Evolutionary conservation across 2,888 invertebrate species (phyloP).

Genomic region (Lymantria monacha): DNA sequence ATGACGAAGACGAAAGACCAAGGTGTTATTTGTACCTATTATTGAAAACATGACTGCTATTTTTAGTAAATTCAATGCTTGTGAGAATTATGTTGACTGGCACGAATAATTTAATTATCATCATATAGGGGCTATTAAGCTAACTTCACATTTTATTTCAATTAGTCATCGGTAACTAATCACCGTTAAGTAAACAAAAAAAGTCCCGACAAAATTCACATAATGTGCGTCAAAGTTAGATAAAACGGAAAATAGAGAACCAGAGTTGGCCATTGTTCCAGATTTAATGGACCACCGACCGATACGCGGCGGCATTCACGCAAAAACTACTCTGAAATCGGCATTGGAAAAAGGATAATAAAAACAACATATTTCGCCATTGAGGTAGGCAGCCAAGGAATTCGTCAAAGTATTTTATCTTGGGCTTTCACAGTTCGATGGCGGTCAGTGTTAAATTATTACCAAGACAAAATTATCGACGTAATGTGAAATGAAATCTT

Average conservation of each 20-base stretch:
- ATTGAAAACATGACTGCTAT: too few species aligned
- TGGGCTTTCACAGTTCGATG: conserved; percentile 72
- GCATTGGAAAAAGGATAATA: conserved; percentile 63
- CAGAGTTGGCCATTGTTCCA: conserved; percentile 74
- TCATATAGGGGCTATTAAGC: too few species aligned
- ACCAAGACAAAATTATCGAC: conserved; percentile 64
- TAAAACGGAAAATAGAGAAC: conserved; percentile 74
- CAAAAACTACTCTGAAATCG: conserved; percentile 66
- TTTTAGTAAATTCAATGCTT: too few species aligned
- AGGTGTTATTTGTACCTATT: too few species aligned
- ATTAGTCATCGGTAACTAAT: conserved; percentile 38
- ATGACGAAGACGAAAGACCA: too few species aligned
- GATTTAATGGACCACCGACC: conserved; percentile 75
- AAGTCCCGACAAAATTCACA: conserved; percentile 67
- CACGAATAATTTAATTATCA: too few species aligned
- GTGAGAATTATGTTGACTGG: too few species aligned
- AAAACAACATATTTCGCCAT: conserved; percentile 72
- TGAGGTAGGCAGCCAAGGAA: conserved; percentile 66
- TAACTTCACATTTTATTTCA: conserved; percentile 9
- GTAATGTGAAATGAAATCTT: conserved; percentile 53
- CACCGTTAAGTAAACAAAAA: conserved; percentile 48
- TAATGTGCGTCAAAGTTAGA: conserved; percentile 75
- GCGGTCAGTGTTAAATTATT: conserved; percentile 72
- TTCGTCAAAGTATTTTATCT: conserved; percentile 78
- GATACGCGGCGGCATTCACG: conserved; percentile 54